Percentiles rank a stretch among this genome's conserved stretches.
Conservation (phyloP, 2,113 vertebrate species). For the Chaenocephalus aceratus region DNA sequence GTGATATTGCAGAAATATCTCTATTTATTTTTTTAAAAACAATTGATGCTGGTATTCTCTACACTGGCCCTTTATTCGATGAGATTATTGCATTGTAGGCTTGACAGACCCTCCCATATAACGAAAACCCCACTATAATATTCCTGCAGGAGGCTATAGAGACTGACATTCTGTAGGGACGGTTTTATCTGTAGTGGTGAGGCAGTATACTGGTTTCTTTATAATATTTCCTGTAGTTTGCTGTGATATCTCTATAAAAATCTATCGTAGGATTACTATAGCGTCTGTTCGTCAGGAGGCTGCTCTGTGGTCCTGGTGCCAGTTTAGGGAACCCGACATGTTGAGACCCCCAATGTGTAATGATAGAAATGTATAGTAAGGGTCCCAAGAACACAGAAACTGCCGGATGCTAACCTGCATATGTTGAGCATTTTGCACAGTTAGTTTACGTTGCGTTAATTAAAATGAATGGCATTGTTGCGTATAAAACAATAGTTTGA, state of each 20-base stretch:
- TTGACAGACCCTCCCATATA: constrained; percentile 72
- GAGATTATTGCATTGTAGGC: constrained; percentile 96
- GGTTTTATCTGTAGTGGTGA: constrained; percentile 41
- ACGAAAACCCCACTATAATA: constrained; percentile 79
- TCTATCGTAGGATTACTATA: constrained; percentile 77
- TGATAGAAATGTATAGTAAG: too few relatives aligned
- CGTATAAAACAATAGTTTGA: too few relatives aligned
- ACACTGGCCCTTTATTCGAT: constrained; percentile 93
- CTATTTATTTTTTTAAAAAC: constrained; percentile 83
- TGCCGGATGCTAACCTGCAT: too few relatives aligned
- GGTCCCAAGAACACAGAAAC: too few relatives aligned
- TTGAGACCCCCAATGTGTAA: too few relatives aligned
- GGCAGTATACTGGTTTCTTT: constrained; percentile 28
- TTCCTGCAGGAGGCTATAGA: constrained; percentile 66
- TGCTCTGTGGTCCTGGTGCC: constrained; percentile 17
- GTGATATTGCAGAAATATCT: constrained; percentile 95
- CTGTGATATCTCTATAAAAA: constrained; percentile 69
- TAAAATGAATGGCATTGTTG: too few relatives aligned
- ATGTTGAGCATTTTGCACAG: too few relatives aligned
- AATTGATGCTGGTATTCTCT: constrained; percentile 97
- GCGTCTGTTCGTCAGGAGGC: constrained; percentile 74
- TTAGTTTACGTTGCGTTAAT: too few relatives aligned
- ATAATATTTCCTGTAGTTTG: constrained; percentile 21
- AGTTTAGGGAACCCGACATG: too few relatives aligned
- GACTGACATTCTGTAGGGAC: constrained; percentile 50